Conservation (phyloP, 2,888 invertebrate species). For the Ecliptopera silaceata region DNA sequence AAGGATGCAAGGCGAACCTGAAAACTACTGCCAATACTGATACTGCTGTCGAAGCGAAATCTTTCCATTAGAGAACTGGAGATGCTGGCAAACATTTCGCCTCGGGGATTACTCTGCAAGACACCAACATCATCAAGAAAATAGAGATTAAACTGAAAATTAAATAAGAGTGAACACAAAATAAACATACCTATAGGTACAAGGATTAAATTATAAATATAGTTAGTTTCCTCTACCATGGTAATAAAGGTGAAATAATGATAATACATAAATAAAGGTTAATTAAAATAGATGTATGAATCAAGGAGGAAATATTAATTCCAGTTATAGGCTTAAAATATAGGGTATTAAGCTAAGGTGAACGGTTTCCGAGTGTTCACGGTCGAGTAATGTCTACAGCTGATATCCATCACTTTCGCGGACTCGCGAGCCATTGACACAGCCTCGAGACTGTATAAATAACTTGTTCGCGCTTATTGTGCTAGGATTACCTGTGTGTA, state of each 20-base stretch:
- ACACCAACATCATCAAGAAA: constrained; percentile 56
- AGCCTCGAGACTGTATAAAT: constrained; percentile 24
- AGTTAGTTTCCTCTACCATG: constrained; percentile 17
- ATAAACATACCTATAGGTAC: constrained; percentile 37
- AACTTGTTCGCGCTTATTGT: constrained; percentile 10
- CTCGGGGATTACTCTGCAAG: constrained; percentile 88
- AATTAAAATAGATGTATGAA: not conserved
- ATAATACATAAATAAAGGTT: not conserved
- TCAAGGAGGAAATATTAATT: not conserved
- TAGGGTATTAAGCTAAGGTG: constrained; percentile 31
- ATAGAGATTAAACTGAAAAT: constrained; percentile 56
- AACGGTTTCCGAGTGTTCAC: constrained; percentile 29
- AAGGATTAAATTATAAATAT: constrained; percentile 5
- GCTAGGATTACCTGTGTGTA: constrained; percentile 5
- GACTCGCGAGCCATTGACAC: constrained; percentile 24
- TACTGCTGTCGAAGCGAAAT: constrained; percentile 89
- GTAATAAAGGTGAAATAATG: not conserved
- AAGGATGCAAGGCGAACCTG: constrained; percentile 84
- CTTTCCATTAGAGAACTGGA: constrained; percentile 91
- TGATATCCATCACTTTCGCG: constrained; percentile 37
- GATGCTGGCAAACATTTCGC: constrained; percentile 92
- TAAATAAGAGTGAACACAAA: constrained; percentile 50
- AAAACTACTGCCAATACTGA: constrained; percentile 89
- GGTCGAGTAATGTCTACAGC: constrained; percentile 27
- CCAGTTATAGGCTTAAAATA: constrained; percentile 19